Evolutionary conservation across 2,797 vertebrate species (phyloP).

Genomic region (Parambassis ranga): DNA sequence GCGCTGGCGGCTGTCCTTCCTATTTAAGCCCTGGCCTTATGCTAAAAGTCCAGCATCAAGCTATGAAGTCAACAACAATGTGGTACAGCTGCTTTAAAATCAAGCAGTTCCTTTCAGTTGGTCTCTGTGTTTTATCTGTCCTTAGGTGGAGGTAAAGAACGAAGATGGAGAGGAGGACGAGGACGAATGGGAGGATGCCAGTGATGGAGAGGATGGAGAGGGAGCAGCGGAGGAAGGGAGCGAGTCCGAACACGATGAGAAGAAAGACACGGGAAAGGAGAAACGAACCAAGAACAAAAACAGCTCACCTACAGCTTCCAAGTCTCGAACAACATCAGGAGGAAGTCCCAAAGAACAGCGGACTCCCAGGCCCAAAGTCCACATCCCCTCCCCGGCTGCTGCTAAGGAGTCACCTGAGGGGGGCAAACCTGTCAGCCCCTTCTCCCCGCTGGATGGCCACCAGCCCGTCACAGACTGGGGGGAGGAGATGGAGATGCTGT

Average conservation of each 20-base stretch:
- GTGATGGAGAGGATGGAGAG: slow-evolving; percentile 60
- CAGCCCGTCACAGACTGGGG: slow-evolving; percentile 88
- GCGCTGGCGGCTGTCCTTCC: too few relatives aligned
- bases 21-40: too few relatives aligned
- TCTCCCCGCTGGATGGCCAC: slow-evolving; percentile 78
- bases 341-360: slow-evolving; percentile 71
- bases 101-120: too few relatives aligned
- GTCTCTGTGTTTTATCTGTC: neutral
- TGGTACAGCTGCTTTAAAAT: too few relatives aligned
- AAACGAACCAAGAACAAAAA: slow-evolving; percentile 21
- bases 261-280: slow-evolving; percentile 59
- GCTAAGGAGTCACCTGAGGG: slow-evolving; percentile 63
- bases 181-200: slow-evolving; percentile 77
- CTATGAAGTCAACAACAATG: too few relatives aligned
- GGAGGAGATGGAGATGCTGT: slow-evolving; percentile 91
- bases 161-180: slow-evolving; percentile 62
- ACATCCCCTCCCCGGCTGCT: slow-evolving; percentile 63
- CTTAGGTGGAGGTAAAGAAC: slow-evolving; percentile 50
- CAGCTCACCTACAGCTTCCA: slow-evolving; percentile 3
- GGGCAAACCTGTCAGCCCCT: slow-evolving; percentile 80
- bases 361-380: slow-evolving; percentile 68
- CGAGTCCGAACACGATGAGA: slow-evolving; percentile 50
- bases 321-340: neutral
- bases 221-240: slow-evolving; percentile 59
- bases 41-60: too few relatives aligned